These are phyloP conservation scores for Malaclemys terrapin DNA, from an alignment of 2,113 vertebrate genomes.

Conservation along the genomic window DNA sequence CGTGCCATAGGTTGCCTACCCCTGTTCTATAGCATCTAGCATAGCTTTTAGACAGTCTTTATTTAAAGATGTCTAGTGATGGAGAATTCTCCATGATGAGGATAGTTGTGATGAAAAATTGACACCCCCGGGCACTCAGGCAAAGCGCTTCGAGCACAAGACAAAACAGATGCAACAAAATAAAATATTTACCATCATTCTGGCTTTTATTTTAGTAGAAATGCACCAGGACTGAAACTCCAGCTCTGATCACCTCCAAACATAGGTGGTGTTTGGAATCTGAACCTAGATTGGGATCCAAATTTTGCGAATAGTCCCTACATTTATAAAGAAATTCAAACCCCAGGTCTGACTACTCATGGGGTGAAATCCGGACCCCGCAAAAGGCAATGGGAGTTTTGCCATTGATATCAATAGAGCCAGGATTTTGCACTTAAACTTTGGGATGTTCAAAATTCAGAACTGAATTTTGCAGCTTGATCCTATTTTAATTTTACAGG, in stretches of 20 bases:
- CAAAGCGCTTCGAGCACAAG: too few species aligned
- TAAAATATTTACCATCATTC: not conserved
- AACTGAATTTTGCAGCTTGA: slow-evolving; percentile 4
- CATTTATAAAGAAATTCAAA: slow-evolving; percentile 20
- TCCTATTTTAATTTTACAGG: not conserved
- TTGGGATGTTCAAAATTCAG: not conserved
- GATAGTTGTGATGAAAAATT: not conserved
- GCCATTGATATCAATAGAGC: not conserved
- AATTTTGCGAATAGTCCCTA: not conserved
- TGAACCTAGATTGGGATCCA: not conserved
- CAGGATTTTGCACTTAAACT: not conserved
- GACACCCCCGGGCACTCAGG: not conserved
- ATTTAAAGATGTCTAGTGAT: not conserved
- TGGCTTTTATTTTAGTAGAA: slow-evolving; percentile 16
- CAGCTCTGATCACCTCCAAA: not conserved
- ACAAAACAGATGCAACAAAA: too few species aligned
- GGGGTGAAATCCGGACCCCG: not conserved
- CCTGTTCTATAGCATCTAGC: not conserved
- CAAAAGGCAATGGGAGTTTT: not conserved
- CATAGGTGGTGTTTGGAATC: not conserved
- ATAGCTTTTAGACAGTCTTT: not conserved
- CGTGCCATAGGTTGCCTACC: too few species aligned
- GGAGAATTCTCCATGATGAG: not conserved
- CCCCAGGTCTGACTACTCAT: not conserved
- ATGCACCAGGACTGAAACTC: slow-evolving; percentile 13